Evolutionary conservation across 1,140 invertebrate genomes (phyloP).

Genomic region (Fragariocoptes setiger): DNA sequence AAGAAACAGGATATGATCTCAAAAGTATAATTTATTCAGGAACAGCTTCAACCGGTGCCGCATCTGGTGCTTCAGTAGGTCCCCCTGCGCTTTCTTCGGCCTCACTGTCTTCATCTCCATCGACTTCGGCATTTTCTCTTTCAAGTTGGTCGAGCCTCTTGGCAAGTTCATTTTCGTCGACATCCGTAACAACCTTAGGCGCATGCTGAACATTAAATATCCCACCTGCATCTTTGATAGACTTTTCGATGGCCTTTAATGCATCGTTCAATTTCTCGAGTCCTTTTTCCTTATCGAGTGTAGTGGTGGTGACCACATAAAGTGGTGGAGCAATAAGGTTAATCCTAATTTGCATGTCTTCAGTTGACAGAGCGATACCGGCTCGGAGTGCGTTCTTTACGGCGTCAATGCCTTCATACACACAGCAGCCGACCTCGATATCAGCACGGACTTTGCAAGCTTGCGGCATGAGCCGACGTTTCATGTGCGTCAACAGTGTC

Average conservation of each 20-base stretch:
- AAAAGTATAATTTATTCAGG: too few species aligned
- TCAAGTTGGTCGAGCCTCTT: conserved; percentile 72
- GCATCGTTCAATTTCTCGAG: conserved; percentile 56
- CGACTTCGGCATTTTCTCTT: conserved; percentile 69
- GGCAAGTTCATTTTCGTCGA: conserved; percentile 76
- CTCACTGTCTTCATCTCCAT: conserved; percentile 28
- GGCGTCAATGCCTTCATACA: conserved; percentile 84
- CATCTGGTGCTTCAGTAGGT: too few species aligned
- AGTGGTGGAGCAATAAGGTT: conserved; percentile 92
- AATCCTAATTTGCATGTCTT: conserved; percentile 84
- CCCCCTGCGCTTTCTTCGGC: conserved; percentile 24
- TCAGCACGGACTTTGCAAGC: conserved; percentile 86
- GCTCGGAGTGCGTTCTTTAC: conserved; percentile 70
- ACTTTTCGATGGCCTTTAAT: conserved; percentile 50
- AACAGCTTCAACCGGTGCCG: too few species aligned
- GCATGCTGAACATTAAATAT: conserved; percentile 80
- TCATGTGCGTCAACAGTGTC: conserved; percentile 72
- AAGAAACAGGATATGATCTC: too few species aligned
- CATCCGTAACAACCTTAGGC: conserved; percentile 87
- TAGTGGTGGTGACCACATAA: conserved; percentile 93
- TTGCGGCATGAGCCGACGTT: conserved; percentile 79
- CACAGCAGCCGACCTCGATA: conserved; percentile 92
- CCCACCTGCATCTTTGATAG: conserved; percentile 49
- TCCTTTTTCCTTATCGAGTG: conserved; percentile 74
- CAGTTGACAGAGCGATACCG: conserved; percentile 65